Conservation (phyloP, 92 coral and sea anemone species). For the Desmophyllum pertusum region DNA sequence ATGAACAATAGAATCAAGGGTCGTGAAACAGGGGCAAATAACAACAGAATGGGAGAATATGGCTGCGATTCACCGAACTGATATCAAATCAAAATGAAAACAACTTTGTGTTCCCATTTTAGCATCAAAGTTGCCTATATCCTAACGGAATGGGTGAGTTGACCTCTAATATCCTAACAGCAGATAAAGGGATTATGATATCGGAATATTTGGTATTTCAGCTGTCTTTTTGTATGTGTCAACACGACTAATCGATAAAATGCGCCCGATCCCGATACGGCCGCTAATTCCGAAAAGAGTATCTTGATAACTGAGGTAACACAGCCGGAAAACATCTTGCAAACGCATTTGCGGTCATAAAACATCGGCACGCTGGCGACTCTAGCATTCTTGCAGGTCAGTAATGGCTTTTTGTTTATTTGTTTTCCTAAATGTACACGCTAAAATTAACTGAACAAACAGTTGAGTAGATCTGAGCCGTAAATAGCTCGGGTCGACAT, state of each 20-base stretch:
- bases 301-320: slow-evolving; percentile 1
- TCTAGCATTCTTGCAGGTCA: slow-evolving; percentile 1
- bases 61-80: too few relatives aligned
- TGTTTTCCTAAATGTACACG: slow-evolving; percentile 1
- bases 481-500: background rate
- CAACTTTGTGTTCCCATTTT: background rate
- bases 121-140: slow-evolving; percentile 2
- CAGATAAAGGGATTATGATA: slow-evolving; percentile 38
- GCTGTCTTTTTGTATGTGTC: slow-evolving; percentile 7
- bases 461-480: slow-evolving; percentile 16
- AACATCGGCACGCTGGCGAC: slow-evolving; percentile 14
- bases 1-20: background rate
- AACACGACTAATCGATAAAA: slow-evolving; percentile 29
- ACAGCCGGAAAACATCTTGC: too few relatives aligned
- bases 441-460: slow-evolving; percentile 44
- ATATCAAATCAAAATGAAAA: background rate
- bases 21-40: background rate
- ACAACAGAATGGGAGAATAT: background rate
- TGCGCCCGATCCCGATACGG: background rate
- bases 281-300: slow-evolving; percentile 22
- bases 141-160: slow-evolving; percentile 30
- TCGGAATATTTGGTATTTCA: slow-evolving; percentile 41
- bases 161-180: slow-evolving; percentile 27
- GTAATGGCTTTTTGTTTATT: slow-evolving; percentile 25
- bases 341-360: slow-evolving; percentile 5